A percentile compares a stretch with the other conserved stretches of the same genome.
Evolutionary conservation across 2,888 invertebrate species (phyloP).

Genomic region (Augiades crinisus): DNA sequence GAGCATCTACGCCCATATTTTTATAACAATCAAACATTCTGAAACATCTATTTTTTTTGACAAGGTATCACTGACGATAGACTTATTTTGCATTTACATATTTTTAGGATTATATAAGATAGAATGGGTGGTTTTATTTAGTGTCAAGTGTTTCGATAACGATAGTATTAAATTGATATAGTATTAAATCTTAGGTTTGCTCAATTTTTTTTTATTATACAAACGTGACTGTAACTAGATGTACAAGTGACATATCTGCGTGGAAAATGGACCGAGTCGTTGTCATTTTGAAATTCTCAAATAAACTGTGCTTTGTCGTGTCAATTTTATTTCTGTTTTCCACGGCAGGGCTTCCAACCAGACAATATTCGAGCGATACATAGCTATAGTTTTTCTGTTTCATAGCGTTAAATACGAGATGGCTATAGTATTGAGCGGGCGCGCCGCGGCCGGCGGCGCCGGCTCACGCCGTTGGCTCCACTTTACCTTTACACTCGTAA

Average conservation of each 20-base stretch:
- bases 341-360: slow-evolving; percentile 43
- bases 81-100: slow-evolving; percentile 23
- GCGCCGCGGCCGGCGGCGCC: slow-evolving; percentile 37
- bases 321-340: slow-evolving; percentile 66
- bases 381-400: slow-evolving; percentile 17
- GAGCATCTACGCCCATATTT: slow-evolving; percentile 41
- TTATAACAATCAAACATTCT: slow-evolving; percentile 37
- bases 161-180: slow-evolving; percentile 17
- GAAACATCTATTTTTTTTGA: slow-evolving; percentile 1
- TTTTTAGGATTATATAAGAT: slow-evolving; percentile 22
- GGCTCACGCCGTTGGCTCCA: slow-evolving; percentile 8
- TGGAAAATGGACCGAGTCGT: slow-evolving; percentile 59
- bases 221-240: slow-evolving; percentile 28
- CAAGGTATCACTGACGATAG: slow-evolving; percentile 22
- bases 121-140: slow-evolving; percentile 21
- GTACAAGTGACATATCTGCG: slow-evolving; percentile 41
- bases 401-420: slow-evolving; percentile 7
- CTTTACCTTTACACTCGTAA: slow-evolving; percentile 35
- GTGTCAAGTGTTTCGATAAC: slow-evolving; percentile 20
- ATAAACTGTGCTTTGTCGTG: slow-evolving; percentile 45
- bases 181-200: slow-evolving; percentile 19
- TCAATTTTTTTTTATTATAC: slow-evolving; percentile 27
- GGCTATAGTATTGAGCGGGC: neutral
- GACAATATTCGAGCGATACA: slow-evolving; percentile 12
- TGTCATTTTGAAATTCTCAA: slow-evolving; percentile 45